These are phyloP conservation scores for Spisula solida DNA, from an alignment of 2,888 invertebrate species.

Conservation along the genomic window DNA sequence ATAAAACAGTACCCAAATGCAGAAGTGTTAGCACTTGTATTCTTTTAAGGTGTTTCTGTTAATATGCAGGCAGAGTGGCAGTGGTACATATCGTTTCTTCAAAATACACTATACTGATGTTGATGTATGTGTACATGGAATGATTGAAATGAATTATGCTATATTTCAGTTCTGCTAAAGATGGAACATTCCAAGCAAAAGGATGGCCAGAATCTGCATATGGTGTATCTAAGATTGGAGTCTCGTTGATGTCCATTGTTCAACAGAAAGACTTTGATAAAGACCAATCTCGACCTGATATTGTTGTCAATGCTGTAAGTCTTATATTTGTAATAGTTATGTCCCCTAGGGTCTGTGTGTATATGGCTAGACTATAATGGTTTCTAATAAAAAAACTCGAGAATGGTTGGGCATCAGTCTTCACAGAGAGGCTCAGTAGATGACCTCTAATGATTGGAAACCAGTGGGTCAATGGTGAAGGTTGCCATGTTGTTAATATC, in stretches of 20 bases:
- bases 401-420: background rate
- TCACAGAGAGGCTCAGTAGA: background rate
- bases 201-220: slow-evolving; percentile 92
- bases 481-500: too few relatives aligned
- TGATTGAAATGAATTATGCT: background rate
- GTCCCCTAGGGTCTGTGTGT: too few relatives aligned
- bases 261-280: slow-evolving; percentile 90
- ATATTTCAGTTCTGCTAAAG: slow-evolving; percentile 87
- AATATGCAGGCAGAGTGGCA: too few relatives aligned
- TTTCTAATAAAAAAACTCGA: background rate
- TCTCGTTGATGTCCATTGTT: slow-evolving; percentile 91
- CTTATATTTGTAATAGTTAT: too few relatives aligned
- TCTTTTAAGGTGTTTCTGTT: too few relatives aligned
- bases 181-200: slow-evolving; percentile 87
- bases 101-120: too few relatives aligned
- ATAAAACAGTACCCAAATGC: too few relatives aligned
- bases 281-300: slow-evolving; percentile 88
- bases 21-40: too few relatives aligned
- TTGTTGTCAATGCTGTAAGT: slow-evolving; percentile 91
- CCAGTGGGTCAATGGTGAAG: too few relatives aligned
- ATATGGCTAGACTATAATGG: background rate
- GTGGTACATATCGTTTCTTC: too few relatives aligned
- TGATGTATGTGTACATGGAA: too few relatives aligned
- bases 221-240: slow-evolving; percentile 92
- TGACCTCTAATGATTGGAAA: too few relatives aligned